Evolutionary conservation across 2,888 invertebrate species (phyloP).

Genomic region (Balanococcus diminutus): DNA sequence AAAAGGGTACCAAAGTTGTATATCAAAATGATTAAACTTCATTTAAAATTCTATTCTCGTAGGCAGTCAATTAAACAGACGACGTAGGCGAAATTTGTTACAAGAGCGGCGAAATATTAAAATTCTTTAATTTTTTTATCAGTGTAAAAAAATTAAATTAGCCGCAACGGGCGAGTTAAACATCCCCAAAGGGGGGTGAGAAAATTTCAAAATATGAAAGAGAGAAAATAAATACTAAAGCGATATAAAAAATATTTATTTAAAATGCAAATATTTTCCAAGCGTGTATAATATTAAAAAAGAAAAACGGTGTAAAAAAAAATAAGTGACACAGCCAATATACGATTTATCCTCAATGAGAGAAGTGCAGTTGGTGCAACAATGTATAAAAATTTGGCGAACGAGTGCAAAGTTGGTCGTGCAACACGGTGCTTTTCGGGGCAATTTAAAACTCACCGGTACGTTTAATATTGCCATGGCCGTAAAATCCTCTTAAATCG

Average conservation of each 20-base stretch:
- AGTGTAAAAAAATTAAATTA: background rate
- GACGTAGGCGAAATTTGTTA: background rate
- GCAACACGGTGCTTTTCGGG: constrained; percentile 12
- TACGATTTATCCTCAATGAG: background rate
- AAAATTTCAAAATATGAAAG: background rate
- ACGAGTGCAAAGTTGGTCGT: constrained; percentile 23
- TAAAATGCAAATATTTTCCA: background rate
- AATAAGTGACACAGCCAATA: background rate
- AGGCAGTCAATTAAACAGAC: background rate
- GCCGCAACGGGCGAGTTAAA: background rate
- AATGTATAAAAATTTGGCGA: background rate
- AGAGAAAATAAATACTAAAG: background rate
- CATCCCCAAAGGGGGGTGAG: background rate
- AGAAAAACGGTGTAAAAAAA: background rate
- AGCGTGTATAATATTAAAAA: background rate
- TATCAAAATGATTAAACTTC: background rate
- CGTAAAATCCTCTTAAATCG: constrained; percentile 52
- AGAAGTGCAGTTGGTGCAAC: constrained; percentile 36
- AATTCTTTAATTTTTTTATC: background rate
- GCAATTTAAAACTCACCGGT: constrained; percentile 50
- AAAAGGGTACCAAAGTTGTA: background rate
- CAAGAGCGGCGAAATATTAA: background rate
- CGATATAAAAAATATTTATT: background rate
- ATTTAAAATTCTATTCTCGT: constrained; percentile 3
- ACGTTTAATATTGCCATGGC: constrained; percentile 48